These are phyloP conservation scores for Chelonoidis abingdonii DNA, from an alignment of 2,113 vertebrate genomes.

Conservation along the genomic window DNA sequence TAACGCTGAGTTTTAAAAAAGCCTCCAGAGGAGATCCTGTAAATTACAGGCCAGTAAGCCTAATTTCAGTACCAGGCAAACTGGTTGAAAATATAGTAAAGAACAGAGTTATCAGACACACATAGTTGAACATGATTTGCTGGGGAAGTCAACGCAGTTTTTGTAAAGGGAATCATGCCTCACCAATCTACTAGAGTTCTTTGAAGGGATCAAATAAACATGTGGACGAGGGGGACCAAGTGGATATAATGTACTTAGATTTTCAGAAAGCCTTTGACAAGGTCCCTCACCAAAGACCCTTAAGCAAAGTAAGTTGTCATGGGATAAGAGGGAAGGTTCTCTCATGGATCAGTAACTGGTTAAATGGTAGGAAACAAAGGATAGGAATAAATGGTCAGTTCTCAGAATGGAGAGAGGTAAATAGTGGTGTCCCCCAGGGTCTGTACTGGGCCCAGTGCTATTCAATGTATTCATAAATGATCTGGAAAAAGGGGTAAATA, in stretches of 20 bases:
- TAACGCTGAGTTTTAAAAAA: too few species aligned
- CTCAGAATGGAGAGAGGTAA: background rate
- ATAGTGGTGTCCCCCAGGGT: background rate
- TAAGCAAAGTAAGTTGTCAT: background rate
- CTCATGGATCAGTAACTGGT: background rate
- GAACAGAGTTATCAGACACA: too few species aligned
- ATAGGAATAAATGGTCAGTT: background rate
- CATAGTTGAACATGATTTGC: too few species aligned
- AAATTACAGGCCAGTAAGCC: too few species aligned
- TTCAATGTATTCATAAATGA: background rate
- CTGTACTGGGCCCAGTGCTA: background rate
- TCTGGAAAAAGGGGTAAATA: background rate
- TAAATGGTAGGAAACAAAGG: background rate
- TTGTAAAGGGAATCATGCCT: background rate
- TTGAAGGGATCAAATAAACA: background rate
- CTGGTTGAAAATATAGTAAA: too few species aligned
- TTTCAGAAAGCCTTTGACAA: too few species aligned
- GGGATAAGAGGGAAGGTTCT: background rate
- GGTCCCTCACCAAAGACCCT: background rate
- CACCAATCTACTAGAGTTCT: background rate
- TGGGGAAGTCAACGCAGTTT: too few species aligned
- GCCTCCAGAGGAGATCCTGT: too few species aligned
- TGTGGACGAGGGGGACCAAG: background rate
- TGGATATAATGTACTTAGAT: too few species aligned
- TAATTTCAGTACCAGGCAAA: too few species aligned